Conservation (phyloP, 2,797 vertebrate genomes). For the Paguma larvata region DNA sequence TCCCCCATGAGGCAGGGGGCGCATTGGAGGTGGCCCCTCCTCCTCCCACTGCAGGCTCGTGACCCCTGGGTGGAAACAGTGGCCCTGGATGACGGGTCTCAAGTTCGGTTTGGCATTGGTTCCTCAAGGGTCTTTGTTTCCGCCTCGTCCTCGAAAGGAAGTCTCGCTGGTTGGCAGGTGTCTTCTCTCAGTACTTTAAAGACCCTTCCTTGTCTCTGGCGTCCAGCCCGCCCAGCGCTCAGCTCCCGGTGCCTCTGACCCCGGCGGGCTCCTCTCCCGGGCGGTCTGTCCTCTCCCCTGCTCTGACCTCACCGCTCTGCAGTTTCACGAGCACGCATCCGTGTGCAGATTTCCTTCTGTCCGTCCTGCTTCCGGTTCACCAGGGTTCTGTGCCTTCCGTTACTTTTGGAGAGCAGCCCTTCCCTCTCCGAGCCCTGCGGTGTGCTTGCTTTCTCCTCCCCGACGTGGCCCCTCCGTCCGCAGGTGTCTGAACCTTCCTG, state of each 20-base stretch:
- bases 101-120: accelerated
- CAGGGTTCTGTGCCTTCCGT: accelerated
- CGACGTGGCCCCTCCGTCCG: too few species aligned
- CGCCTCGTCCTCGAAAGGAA: neutral
- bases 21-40: accelerated
- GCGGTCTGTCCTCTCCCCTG: accelerated
- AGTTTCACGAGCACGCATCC: accelerated
- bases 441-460: neutral
- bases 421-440: accelerated
- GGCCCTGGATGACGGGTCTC: accelerated
- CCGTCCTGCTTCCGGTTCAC: accelerated
- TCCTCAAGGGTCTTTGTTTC: accelerated
- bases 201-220: neutral
- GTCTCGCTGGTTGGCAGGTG: neutral
- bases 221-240: neutral
- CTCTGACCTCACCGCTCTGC: neutral
- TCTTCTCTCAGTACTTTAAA: neutral
- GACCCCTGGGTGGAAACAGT: accelerated
- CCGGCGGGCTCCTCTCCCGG: accelerated
- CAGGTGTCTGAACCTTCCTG: accelerated
- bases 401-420: accelerated
- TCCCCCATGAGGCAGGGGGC: accelerated
- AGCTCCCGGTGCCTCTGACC: neutral
- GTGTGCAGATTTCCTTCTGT: neutral
- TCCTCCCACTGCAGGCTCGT: accelerated